phyloP scores from a whole-genome alignment of 2,888 invertebrate genomes.

The Lissocephala sabroskyi region DNA sequence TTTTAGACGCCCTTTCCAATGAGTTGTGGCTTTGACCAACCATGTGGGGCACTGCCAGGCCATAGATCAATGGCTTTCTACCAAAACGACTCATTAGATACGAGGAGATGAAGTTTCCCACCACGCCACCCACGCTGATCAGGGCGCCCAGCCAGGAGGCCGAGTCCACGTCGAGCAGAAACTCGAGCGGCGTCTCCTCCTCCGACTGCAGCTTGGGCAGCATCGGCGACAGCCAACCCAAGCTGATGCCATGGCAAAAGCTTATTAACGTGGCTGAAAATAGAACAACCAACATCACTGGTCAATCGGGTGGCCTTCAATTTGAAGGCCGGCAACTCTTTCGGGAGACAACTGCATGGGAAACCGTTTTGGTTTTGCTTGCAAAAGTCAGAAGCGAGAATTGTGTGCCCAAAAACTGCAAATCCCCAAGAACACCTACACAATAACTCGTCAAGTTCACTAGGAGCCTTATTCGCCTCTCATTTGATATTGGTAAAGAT shows the following conservation, averaged over 20 bases:
- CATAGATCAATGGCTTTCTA: slow-evolving; percentile 58
- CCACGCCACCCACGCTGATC: slow-evolving; percentile 60
- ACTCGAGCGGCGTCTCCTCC: slow-evolving; percentile 49
- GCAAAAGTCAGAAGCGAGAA: no score
- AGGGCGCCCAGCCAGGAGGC: slow-evolving; percentile 69
- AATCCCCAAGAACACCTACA: no score
- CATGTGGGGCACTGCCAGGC: slow-evolving; percentile 65
- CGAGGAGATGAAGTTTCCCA: slow-evolving; percentile 64
- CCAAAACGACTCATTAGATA: slow-evolving; percentile 59
- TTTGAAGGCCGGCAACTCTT: no score
- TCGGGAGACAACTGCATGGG: no score
- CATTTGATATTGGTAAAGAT: no score
- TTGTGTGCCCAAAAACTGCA: no score
- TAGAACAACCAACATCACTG: not conserved
- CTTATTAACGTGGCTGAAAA: slow-evolving; percentile 58
- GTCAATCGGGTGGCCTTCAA: no score
- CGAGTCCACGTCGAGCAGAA: slow-evolving; percentile 54
- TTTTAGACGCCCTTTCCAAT: no score
- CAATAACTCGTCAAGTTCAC: no score
- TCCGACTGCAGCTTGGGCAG: slow-evolving; percentile 50
- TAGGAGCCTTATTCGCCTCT: no score
- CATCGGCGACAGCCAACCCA: slow-evolving; percentile 69
- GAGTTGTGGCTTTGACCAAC: no score
- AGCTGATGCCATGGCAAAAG: slow-evolving; percentile 63
- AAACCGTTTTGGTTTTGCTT: no score